phyloP scores from a whole-genome alignment of 1,140 invertebrate genomes.

The Drosophila melanica region DNA sequence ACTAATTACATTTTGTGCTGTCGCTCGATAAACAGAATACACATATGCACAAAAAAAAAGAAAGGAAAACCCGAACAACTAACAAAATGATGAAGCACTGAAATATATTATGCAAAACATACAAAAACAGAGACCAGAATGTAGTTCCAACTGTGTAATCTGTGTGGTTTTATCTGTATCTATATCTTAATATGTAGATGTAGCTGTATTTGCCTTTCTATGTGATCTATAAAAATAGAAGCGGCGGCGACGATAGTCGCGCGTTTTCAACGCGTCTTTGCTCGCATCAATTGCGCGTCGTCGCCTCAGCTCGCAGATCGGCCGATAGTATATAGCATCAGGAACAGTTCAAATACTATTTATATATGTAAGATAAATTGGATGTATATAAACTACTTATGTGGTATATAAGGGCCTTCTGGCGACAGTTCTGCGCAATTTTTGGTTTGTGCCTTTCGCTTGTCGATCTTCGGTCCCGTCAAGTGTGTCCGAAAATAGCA shows the following conservation, averaged over 20 bases:
- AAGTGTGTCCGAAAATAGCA: slow-evolving; percentile 80
- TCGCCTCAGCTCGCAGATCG: slow-evolving; percentile 53
- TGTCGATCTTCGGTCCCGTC: slow-evolving; percentile 69
- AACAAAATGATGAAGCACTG: slow-evolving; percentile 56
- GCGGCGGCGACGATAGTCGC: slow-evolving; percentile 46
- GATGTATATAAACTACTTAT: slow-evolving; percentile 19
- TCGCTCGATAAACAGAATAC: slow-evolving; percentile 61
- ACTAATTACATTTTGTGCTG: slow-evolving; percentile 77
- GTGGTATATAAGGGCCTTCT: slow-evolving; percentile 69
- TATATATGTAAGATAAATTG: slow-evolving; percentile 54
- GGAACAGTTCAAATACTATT: slow-evolving; percentile 60
- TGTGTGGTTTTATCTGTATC: slow-evolving; percentile 39
- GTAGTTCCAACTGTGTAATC: slow-evolving; percentile 36
- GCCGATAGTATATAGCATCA: slow-evolving; percentile 52
- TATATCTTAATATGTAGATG: slow-evolving; percentile 29
- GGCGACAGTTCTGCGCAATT: slow-evolving; percentile 79
- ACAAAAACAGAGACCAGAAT: slow-evolving; percentile 45
- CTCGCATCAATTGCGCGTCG: slow-evolving; percentile 78
- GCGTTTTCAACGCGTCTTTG: slow-evolving; percentile 77
- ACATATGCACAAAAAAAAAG: slow-evolving; percentile 34
- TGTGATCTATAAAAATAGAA: slow-evolving; percentile 68
- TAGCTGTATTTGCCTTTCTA: slow-evolving; percentile 41
- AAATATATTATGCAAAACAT: slow-evolving; percentile 76
- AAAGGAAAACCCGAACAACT: not conserved
- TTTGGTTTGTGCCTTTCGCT: slow-evolving; percentile 63